Evolutionary conservation across 2,888 invertebrate genomes (phyloP), one percentile per base, ranked within the genome.

Genomic region (Chironomus riparius): DNA sequence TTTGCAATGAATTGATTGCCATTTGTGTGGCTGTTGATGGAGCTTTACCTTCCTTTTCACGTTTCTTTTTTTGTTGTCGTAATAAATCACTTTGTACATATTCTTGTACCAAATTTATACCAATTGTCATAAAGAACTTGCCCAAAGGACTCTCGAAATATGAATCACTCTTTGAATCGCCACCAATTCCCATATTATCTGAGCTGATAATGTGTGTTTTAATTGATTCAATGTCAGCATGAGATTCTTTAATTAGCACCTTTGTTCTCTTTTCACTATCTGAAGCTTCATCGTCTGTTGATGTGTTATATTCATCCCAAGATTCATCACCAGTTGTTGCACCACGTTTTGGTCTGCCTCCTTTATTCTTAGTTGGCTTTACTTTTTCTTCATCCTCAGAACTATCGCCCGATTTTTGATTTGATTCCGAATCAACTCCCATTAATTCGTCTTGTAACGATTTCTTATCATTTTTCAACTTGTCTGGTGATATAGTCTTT

Each of bases 81-180:
- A 97, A 86, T 77, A 97, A 85, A 85, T 97, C 97, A n/a, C 90
- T 89, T 85, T 97, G 97, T 21, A 97, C 97, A 83, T 90, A 92
- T 82, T 97, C 96, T 83, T 95, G 94, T 2, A 95, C 96, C 78
- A 95, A 87, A 82, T 93, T 94, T 77, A 93, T 88, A 47, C 97
- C 97, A 79, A 97, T 93, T 81, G 94, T 93, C 84, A 93, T 92
- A 81, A 97, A 92, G 83, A 97, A 94, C 82, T 93, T 93, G 6
- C 97, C 95, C 74, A 95, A 85, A 0, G 95, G 91, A 82, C 92
- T 90, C 78, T 93, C 93, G 82, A 95, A 95, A 82, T 93, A 95
- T 78, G 90, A 90, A 77, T 88, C 86, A 70, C 87, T 83, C 80
- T 88, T 89, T 77, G 85, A 84, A 18, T 82, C 79, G 62, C 80